A percentile compares a stretch with the other conserved stretches of the same genome.
Evolutionary conservation across 2,113 vertebrate species (phyloP).

Genomic region (Ammodytes dubius): DNA sequence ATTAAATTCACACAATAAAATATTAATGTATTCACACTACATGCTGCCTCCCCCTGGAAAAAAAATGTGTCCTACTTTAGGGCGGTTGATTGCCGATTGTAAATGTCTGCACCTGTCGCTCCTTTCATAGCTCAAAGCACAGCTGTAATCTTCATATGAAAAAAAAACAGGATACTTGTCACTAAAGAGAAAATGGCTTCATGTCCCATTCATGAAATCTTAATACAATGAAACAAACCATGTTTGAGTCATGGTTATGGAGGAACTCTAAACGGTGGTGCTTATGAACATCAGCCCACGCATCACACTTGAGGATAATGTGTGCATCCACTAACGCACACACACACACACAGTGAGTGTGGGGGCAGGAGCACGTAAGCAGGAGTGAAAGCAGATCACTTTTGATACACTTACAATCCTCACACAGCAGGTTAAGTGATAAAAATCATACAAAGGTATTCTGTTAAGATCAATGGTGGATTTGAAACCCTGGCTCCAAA

Average conservation of each 20-base stretch:
- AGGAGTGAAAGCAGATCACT: constrained; percentile 50
- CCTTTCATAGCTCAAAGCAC: constrained; percentile 1
- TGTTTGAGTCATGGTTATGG: constrained; percentile 59
- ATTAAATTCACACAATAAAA: background rate
- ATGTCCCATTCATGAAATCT: constrained; percentile 31
- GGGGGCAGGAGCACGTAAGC: constrained; percentile 54
- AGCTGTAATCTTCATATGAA: constrained; percentile 12
- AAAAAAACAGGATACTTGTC: constrained; percentile 22
- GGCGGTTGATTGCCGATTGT: background rate
- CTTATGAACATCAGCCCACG: constrained; percentile 66
- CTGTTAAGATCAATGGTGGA: too few relatives aligned
- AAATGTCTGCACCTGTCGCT: background rate
- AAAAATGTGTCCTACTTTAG: background rate
- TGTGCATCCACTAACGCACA: constrained; percentile 41
- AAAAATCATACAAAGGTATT: background rate
- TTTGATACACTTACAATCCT: constrained; percentile 41
- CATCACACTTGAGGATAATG: constrained; percentile 52
- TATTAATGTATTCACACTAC: background rate
- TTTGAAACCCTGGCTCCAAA: background rate
- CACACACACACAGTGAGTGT: constrained; percentile 49
- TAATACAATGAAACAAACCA: constrained; percentile 50
- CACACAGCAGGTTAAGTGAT: constrained; percentile 20
- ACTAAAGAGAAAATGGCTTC: background rate
- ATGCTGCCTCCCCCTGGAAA: background rate
- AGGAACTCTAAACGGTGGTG: constrained; percentile 52